Conservation (phyloP, 2,888 invertebrate species). For the Dioctria linearis region DNA sequence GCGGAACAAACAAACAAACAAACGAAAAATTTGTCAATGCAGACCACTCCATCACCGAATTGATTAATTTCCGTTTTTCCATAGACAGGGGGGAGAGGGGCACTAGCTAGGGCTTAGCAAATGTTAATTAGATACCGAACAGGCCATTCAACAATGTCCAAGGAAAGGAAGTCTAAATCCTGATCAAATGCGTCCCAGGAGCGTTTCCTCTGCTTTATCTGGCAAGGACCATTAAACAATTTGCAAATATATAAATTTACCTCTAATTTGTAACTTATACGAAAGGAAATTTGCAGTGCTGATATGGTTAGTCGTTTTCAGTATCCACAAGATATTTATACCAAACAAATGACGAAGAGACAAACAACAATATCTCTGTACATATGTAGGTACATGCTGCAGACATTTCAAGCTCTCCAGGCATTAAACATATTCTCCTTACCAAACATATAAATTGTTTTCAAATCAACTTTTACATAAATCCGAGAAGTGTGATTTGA, state of each 20-base stretch:
- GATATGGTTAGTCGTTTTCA: conserved; percentile 13
- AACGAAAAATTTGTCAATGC: conserved; percentile 33
- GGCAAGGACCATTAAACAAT: conserved; percentile 52
- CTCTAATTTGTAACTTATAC: conserved; percentile 27
- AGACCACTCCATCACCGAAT: conserved; percentile 21
- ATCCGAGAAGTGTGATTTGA: not conserved
- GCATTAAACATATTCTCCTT: conserved; percentile 35
- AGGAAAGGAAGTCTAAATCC: conserved; percentile 1
- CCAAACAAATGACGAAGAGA: conserved; percentile 4
- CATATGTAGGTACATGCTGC: not conserved
- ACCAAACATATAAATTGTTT: conserved; percentile 52
- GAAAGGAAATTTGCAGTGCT: conserved; percentile 44
- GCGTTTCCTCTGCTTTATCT: conserved; percentile 45
- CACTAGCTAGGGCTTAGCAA: not conserved
- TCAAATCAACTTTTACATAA: conserved; percentile 48
- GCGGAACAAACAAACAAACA: not conserved
- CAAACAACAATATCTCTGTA: not conserved
- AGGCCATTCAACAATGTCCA: conserved; percentile 2
- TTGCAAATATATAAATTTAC: conserved; percentile 51
- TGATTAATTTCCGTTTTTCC: conserved; percentile 35
- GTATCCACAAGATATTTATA: conserved; percentile 46
- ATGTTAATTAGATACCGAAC: conserved; percentile 34
- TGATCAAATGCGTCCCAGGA: not conserved
- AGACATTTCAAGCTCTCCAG: not conserved
- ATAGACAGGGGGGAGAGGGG: not conserved